Evolutionary conservation across 2,113 vertebrate genomes (phyloP), one percentile per base, ranked within the genome.

Genomic region (Hassar affinis): DNA sequence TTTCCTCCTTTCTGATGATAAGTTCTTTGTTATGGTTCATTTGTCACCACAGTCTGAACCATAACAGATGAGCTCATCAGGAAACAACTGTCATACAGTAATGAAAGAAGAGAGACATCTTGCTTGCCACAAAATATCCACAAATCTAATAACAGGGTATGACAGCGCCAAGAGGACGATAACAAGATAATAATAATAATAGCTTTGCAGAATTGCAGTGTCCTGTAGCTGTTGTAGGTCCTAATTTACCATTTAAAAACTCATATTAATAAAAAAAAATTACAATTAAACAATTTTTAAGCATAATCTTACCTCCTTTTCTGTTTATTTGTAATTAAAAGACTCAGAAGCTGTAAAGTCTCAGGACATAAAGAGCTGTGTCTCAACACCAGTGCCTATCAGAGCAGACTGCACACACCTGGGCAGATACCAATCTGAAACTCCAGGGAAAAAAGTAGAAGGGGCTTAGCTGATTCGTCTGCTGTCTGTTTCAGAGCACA

Each of bases 51-150:
- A 71, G 27, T 33, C 47, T 83, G 49, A 84, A 85, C 54, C 54
- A 75, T 49, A 86, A 85, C 25, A 84, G 52, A 80, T 76, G 76
- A 64, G 11, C 64, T 71, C 83, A 84, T 33, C 76, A 78, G 83
- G 76, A 84, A 84, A 78, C 62, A 33, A 27, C 52, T 82, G 80
- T 74, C 69, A 74, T 35, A 47, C 5, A 61, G 54, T 74, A 47
- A 45, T 71, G 15, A 64, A 42, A 79, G 75, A 84, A 49, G 77
- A 57, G 25, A 56, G 52, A 54, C 35, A 11, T 66, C 61, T 52
- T 27, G 59, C 38, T 78, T 64, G 59, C 56, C 33, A 84, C 62
- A 61, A 56, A 38, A 12, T 25, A 22, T 64, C 45, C 47, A 56
- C 49, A 66, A 61, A 78, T 83, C 49, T 38, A 59, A 68, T 77